Base-by-base conservation (phyloP, 2,113 vertebrate genomes). In the Toxotes jaculatrix region DNA sequence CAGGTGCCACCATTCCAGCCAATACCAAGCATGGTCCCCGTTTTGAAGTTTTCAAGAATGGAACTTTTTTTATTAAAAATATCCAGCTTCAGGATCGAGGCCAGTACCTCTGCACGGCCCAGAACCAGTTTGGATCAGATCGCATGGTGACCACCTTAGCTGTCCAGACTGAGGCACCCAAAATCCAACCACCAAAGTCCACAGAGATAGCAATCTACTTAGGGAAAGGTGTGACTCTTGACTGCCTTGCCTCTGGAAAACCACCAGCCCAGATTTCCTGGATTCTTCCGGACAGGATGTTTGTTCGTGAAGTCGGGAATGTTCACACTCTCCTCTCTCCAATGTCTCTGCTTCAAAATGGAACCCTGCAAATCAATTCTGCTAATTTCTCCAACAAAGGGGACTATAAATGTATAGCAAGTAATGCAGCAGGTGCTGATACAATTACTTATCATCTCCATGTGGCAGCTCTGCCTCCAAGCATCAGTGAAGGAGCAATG, bases 351-450 rank as follows among this genome's bases (percentile, higher is more conserved):
- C 91, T 94, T 76, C 71, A 87, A 51, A 96, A 96, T 81, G 95
- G 95, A 76, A 96, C 95, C 8, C 83, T 96, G 23, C 92, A 88
- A 57, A 94, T 96, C 74, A 84, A 77, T 9, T 88, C 90, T 59
- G 88, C 92, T 34, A 94, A 94, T 68, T 95, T 95, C 81, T 94
- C 95, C 55, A 94, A 82, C 81, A 95, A 95, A 93, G 95, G 95
- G 4, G 88, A 94, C 63, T 96, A 96, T 82, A 95, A 95, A 88
- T 96, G 95, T 60, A 95, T 96, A 4, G 95, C 95, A 55, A 96
- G 95, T 86, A 96, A 95, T 51, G 94, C 93, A 45, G 95, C 94
- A 7, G 95, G 95, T 34, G 95, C 95, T 14, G 95, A 96, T 73
- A 95, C 95, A 36, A 60, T 96, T 5, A 96, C 93, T 6, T 95